Base-by-base conservation (phyloP, 2,888 invertebrate species). In the Xestia ashworthii region DNA sequence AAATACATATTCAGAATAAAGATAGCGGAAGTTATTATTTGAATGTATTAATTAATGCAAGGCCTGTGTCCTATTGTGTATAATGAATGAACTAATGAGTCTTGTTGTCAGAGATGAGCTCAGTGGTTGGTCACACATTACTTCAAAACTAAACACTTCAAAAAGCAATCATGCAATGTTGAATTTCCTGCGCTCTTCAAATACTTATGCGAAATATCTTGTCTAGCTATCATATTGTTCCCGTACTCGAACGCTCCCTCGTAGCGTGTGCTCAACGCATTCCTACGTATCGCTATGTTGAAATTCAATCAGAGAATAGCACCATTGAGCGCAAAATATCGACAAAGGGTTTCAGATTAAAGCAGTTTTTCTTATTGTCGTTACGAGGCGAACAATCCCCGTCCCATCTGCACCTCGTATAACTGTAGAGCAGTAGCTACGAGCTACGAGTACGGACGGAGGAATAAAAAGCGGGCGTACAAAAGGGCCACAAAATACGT, bases 401-500 rank as follows among this genome's bases (percentile, higher is more conserved):
- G 90, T 88, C 89, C 92, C 91, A 92, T 93, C 93, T 93, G 93
- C 92, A 92, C 90, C 89, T 90, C 89, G 89, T 88, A 87, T 89
- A 90, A 84, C 86, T 86, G 87, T 88, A 81, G 82, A 88, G 80
- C 88, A 86, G 89, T 87, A 89, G 92, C 92, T 91, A 91, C 91
- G 92, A 89, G 88, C 92, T 91, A 91, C 91, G 92, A 89, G 88
- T 89, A 91, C 85, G 88, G 90, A 92, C 90, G 90, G 92, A 88
- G 90, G 92, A 94, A 95, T 95, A 96, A 96, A 96, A 96, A 96
- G 95, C 93, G 93, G 93, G 93, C 94, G 92, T 91, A 96, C 96
- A 96, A 96, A 96, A 96, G 95, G 94, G 95, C 96, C 96, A 95
- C 96, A 96, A 94, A 96, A 96, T 96, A 96, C 96, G 96, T 96